Conservation (phyloP, 2,113 vertebrate genomes). For the Percopsis transmontana region DNA sequence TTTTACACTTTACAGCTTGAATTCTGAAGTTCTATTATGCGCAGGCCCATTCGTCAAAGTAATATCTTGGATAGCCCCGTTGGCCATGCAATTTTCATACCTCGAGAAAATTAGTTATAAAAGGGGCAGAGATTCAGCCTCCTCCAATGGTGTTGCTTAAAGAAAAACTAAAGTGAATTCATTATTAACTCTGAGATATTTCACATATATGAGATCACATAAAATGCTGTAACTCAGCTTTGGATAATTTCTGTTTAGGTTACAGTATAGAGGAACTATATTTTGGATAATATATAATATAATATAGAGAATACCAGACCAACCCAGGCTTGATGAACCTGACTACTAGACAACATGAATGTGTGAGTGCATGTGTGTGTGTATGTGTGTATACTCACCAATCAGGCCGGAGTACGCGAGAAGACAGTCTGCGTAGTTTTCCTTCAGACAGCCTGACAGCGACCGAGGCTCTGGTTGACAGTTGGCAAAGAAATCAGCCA, state of each 20-base stretch:
- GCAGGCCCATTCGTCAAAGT: not conserved
- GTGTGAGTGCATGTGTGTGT: not conserved
- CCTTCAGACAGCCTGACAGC: slow-evolving; percentile 92
- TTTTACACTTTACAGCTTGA: too few species aligned
- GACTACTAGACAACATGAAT: too few species aligned
- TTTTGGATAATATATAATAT: too few species aligned
- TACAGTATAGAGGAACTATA: too few species aligned
- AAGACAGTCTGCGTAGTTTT: slow-evolving; percentile 97
- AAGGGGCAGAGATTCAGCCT: not conserved
- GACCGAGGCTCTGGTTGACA: slow-evolving; percentile 94
- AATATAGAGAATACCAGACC: too few species aligned
- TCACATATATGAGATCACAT: too few species aligned
- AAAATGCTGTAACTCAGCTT: too few species aligned
- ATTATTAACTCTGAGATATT: too few species aligned
- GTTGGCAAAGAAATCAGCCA: slow-evolving; percentile 97
- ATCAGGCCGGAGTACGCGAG: slow-evolving; percentile 96
- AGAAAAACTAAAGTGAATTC: not conserved
- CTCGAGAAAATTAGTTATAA: too few species aligned
- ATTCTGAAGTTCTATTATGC: not conserved
- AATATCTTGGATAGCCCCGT: not conserved
- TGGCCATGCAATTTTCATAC: not conserved
- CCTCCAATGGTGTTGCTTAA: not conserved
- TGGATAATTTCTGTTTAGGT: too few species aligned
- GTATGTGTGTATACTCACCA: slow-evolving; percentile 77
- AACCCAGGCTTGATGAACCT: too few species aligned